A percentile compares a stretch with the other conserved stretches of the same genome.
phyloP scores from a whole-genome alignment of 2,888 invertebrate genomes.

The Netelia melanura region DNA sequence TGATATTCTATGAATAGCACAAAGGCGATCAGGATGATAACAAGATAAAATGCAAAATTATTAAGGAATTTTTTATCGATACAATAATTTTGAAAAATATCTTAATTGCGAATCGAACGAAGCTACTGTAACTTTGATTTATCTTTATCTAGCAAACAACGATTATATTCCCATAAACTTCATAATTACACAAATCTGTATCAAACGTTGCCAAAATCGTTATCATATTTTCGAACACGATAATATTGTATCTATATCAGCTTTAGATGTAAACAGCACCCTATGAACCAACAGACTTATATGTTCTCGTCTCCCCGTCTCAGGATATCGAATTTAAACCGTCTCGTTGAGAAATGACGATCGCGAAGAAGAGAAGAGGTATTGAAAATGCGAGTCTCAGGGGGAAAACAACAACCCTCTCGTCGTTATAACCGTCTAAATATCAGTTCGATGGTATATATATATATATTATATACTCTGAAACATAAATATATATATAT shows the following conservation, averaged over 20 bases:
- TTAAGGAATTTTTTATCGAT: not conserved
- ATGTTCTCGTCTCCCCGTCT: not conserved
- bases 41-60: not conserved
- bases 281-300: not conserved
- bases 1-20: too few relatives aligned
- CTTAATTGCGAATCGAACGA: not conserved
- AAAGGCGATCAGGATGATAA: not conserved
- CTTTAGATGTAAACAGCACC: too few relatives aligned
- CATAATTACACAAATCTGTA: too few relatives aligned
- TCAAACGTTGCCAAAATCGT: too few relatives aligned
- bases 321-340: constrained; percentile 41
- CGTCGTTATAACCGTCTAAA: constrained; percentile 19
- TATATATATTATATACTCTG: not conserved
- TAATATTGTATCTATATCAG: too few relatives aligned
- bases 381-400: constrained; percentile 11
- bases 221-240: too few relatives aligned
- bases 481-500: not conserved
- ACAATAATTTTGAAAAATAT: not conserved
- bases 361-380: not conserved
- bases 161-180: too few relatives aligned
- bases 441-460: constrained; percentile 32
- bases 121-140: too few relatives aligned
- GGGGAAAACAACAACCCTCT: constrained; percentile 31
- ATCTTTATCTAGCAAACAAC: too few relatives aligned
- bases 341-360: not conserved